Percentiles rank a stretch among this genome's conserved stretches.
phyloP scores from a whole-genome alignment of 1,140 invertebrate species.

The Aphidius gifuensis region DNA sequence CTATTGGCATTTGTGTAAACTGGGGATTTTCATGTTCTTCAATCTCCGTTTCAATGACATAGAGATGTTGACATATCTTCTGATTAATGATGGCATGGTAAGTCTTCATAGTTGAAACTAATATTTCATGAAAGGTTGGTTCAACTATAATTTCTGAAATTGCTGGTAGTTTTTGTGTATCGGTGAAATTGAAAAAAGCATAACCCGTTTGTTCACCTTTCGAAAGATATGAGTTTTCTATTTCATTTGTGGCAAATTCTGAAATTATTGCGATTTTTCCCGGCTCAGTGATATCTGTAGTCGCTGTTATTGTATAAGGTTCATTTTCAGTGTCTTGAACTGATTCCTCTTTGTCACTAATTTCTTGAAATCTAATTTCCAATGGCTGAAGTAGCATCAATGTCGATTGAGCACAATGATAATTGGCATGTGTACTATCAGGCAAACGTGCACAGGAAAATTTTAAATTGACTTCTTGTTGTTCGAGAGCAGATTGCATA shows the following conservation, averaged over 20 bases:
- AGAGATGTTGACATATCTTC: slow-evolving; percentile 56
- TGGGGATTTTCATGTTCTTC: slow-evolving; percentile 55
- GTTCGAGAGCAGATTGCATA: slow-evolving; percentile 53
- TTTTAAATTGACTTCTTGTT: slow-evolving; percentile 55
- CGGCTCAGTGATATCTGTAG: slow-evolving; percentile 53
- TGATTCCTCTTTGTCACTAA: slow-evolving; percentile 58
- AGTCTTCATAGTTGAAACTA: slow-evolving; percentile 41
- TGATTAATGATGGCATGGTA: slow-evolving; percentile 56
- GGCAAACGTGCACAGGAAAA: slow-evolving; percentile 38
- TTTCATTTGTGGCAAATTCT: slow-evolving; percentile 57
- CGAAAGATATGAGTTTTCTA: slow-evolving; percentile 52
- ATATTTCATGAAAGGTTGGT: slow-evolving; percentile 48
- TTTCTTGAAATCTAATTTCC: slow-evolving; percentile 53
- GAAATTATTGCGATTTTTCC: slow-evolving; percentile 51
- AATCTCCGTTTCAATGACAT: slow-evolving; percentile 58
- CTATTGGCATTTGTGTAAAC: slow-evolving; percentile 39
- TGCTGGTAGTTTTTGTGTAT: slow-evolving; percentile 53
- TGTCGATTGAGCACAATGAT: slow-evolving; percentile 49
- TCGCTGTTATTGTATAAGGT: slow-evolving; percentile 55
- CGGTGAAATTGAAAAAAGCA: slow-evolving; percentile 49
- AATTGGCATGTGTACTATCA: slow-evolving; percentile 37
- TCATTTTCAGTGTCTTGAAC: slow-evolving; percentile 29
- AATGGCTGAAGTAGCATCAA: slow-evolving; percentile 56
- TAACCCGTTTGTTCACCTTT: slow-evolving; percentile 43
- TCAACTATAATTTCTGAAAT: slow-evolving; percentile 56